Base-by-base conservation (phyloP, 2,888 invertebrate genomes). In the Piscicola geometra region DNA sequence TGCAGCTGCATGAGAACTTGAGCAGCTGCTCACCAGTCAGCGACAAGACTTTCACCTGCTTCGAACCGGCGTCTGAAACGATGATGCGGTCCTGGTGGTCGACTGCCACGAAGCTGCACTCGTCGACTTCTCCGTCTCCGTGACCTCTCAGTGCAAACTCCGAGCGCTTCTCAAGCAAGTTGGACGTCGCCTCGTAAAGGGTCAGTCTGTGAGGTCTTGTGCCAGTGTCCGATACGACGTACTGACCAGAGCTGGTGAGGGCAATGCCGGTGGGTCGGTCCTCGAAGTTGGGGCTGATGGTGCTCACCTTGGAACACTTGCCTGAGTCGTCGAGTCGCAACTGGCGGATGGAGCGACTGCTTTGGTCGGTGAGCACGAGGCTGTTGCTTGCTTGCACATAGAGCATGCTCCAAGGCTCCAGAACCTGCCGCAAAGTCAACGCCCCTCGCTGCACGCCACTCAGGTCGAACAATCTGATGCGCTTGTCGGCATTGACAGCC, bases 221-320 rank as follows among this genome's bases (percentile, higher is more conserved):
- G 18, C 76, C 78, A 25, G 74, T 32, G 35, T 78, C 78, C 25
- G 77, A 75, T 25, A 78, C 60, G n/a, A 78, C 78, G 60, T 67
- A 70, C n/a, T 72, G 71, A 0, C 78, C 78, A 30, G 50, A 71
- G 9, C 75, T 18, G 36, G 76, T 68, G 30, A 75, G 52, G 30
- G 75, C 69, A 1, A 78, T 52, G 9, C 78, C 78, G 28, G 71
- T 66, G 15, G 78, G 78, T 30, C 71, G 28, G 47, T 73, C 71
- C 21, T 71, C 47, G 25, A 33, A 18, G 5, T 50, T 35, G 33
- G 47, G 64, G 33, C 56, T 68, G 64, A 71, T 64, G 1, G 50
- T 64, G 25, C 1, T 18, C 30, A 73, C 73, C 32, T 33, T 60
- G 2, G 73, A 75, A 33, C 75, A 75, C 25, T 70, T 35, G 1